Base-by-base conservation (phyloP, 64 coral and sea anemone species). In the Stylophora pistillata region DNA sequence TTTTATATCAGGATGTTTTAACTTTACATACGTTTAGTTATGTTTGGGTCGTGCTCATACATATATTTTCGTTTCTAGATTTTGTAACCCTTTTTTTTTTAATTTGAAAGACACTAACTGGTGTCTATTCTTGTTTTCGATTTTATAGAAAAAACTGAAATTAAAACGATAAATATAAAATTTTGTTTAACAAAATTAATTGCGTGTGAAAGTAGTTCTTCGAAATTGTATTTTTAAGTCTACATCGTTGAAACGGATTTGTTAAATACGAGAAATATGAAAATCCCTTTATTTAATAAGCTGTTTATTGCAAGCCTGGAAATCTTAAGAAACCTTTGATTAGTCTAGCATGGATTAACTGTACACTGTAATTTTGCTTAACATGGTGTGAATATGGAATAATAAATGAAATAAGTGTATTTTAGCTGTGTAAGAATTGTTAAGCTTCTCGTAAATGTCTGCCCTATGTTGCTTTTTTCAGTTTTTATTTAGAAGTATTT, bases 381-480 rank as follows among this genome's bases (percentile, higher is more conserved):
- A 78, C 23, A 28, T 56, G 23, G 47, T 78, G 75, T 78, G 75
- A 57, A 78, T 78, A 68, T 68, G 23, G n/a, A n/a, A 68, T 26
- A 11, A 28, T 11, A 26, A n/a, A 68, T 64, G 9, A 68, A 25
- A n/a, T 2, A 68, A 68, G 25, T 21, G 26, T 68, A 68, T 68
- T 68, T 68, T 27, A 12, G 21, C 12, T 68, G 64, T 68, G 4
- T 11, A 68, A 68, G 64, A 68, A 17, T 12, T 66, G 63, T 10
- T 27, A 10, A 25, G 64, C 26, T 4, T 47, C 37, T 47, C 37
- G 37, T 47, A 47, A 47, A 4, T 47, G 37, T 47, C 37, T 7
- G 37, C 37, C 7, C 37, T 47, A 47, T 47, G 3, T 4, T 7
- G 37, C 37, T 47, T 47, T 7, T 47, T 47, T 47, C 37, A 47